A percentile compares a stretch with the other conserved stretches of the same genome.
phyloP scores from a whole-genome alignment of 2,113 vertebrate genomes.

The Physeter macrocephalus region DNA sequence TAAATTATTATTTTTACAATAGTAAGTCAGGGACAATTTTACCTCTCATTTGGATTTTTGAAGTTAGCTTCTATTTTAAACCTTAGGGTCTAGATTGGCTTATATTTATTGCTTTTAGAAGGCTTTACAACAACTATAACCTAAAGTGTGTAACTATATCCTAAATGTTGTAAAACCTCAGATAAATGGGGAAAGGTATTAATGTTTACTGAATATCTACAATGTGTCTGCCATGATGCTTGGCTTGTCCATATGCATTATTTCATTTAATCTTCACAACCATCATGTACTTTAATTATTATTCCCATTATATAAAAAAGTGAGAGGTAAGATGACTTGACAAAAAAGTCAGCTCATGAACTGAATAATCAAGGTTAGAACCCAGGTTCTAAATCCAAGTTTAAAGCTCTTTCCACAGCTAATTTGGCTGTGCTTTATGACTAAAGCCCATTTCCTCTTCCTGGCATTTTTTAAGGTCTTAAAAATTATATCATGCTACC shows the following conservation, averaged over 20 bases:
- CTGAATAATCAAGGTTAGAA: not conserved
- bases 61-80: slow-evolving; percentile 10
- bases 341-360: not conserved
- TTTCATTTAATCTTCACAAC: not conserved
- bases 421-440: not conserved
- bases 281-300: not conserved
- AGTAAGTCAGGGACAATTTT: not conserved
- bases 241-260: not conserved
- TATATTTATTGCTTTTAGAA: not conserved
- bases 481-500: not conserved
- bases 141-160: not conserved
- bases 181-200: not conserved
- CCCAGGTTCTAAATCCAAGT: not conserved
- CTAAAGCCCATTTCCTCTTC: not conserved
- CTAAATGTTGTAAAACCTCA: not conserved
- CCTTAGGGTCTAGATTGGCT: not conserved
- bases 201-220: not conserved
- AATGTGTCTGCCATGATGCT: not conserved
- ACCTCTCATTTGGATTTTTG: not conserved
- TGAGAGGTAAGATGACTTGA: not conserved
- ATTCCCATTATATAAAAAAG: not conserved
- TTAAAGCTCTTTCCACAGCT: not conserved
- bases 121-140: not conserved
- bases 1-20: not conserved
- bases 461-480: not conserved